Base-by-base conservation (phyloP, 1,140 invertebrate species). In the Dinothrombium tinctorium region DNA sequence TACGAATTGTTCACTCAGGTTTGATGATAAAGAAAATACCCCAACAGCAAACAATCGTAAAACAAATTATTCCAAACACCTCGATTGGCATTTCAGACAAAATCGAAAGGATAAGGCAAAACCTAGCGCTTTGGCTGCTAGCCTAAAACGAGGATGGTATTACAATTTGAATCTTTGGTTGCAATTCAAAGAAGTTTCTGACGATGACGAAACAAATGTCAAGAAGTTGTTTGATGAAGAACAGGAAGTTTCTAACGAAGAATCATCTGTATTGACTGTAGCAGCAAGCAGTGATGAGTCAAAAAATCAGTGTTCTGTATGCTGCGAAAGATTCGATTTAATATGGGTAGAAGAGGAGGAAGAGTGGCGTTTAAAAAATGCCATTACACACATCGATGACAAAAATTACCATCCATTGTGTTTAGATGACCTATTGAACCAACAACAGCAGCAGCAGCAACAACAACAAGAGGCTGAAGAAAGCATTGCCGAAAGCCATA, bases 41-140 rank as follows among this genome's bases (percentile, higher is more conserved):
- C n/a, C n/a, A n/a, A n/a, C n/a, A n/a, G 12, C 25, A 19, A 26
- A 33, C 21, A 29, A 28, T 7, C 33, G 37, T 12, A 33, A 36
- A 15, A 42, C 37, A 22, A 70, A 73, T 37, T 70, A 94, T 55
- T 78, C 78, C 46, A 77, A 84, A 54, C 89, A 94, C 61, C 65
- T 94, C 22, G 86, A 95, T 60, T 94, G 89, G 87, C 89, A 95
- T 62, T 94, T 94, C 59, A 36, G 86, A 8, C 78, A 84, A 56
- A 95, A 95, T 59, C 63, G 82, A 8, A 64, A 74, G 32, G 82
- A 84, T 50, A 72, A 80, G 43, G 79, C 26, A 33, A 40, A 44
- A 15, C 19, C 26, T 37, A 24, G 23, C 33, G 43, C 32, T 33
- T 28, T 33, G n/a, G 14, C 19, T 22, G 20, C 22, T 2, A 12